Evolutionary conservation across 2,888 invertebrate species (phyloP), one percentile per base, ranked within the genome.

Genomic region (Agriopis aurantiaria): DNA sequence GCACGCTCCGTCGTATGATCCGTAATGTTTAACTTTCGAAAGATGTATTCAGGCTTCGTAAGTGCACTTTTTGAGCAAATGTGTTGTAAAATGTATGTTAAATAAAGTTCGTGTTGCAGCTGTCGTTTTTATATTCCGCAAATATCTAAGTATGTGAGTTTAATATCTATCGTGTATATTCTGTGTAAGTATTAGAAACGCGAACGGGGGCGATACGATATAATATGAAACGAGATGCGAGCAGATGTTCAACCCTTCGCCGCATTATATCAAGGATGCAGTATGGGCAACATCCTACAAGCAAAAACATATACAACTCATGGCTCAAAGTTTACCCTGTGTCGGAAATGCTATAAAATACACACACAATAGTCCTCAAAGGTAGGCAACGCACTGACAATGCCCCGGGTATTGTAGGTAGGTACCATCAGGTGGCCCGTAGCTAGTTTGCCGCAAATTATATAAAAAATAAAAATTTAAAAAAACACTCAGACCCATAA

Each of bases 131-230:
- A 81, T 84, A 84, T 87, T 82, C 85, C 78, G 79, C 79, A 85
- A n/a, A 86, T 85, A 85, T 86, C 83, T 68, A 78, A 78, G 78
- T 76, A 78, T 78, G 78, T 76, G 81, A 83, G 80, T 89, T 88
- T 88, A 89, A 91, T 91, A 91, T 90, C 86, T 83, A 87, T 74
- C 80, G 78, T 83, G 84, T 82, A 81, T 87, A 86, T 85, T 83
- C 79, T 82, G 84, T 85, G 85, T 88, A 84, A 83, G 83, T 83
- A 86, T 86, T 83, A 80, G 84, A 84, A 82, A 80, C 69, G 78
- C 80, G 78, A 82, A 77, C 78, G 82, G 78, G 74, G 78, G 78
- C 79, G 82, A 80, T 81, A 78, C 73, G 74, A 72, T 72, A 73
- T 76, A 77, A 77, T 78, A 75, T 78, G 79, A 80, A 78, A 78